Conservation (phyloP, 2,113 vertebrate genomes). For the Gallinago undulata region DNA sequence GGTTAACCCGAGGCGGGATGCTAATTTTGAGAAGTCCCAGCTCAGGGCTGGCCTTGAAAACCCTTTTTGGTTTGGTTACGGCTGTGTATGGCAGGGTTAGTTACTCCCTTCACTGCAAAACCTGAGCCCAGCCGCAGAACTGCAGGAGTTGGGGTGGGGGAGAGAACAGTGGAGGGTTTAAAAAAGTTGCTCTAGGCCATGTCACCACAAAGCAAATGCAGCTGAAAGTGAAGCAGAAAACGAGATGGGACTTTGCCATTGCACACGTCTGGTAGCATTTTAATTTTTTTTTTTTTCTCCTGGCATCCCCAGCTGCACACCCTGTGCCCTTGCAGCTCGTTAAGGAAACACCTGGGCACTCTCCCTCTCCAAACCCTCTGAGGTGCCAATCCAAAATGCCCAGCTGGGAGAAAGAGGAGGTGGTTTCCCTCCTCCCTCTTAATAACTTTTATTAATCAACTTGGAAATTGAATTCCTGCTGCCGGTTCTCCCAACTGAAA, state of each 20-base stretch:
- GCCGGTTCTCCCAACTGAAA: background rate
- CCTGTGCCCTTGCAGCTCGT: rapidly evolving
- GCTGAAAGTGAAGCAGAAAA: constrained; percentile 37
- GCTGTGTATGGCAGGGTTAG: rapidly evolving
- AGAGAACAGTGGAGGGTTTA: background rate
- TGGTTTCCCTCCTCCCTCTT: background rate
- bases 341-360: background rate
- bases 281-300: background rate
- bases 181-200: background rate
- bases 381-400: background rate
- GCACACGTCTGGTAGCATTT: background rate
- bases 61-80: rapidly evolving
- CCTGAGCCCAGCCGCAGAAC: background rate
- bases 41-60: background rate
- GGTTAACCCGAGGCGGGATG: background rate
- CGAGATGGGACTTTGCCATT: constrained; percentile 9
- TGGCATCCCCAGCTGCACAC: background rate
- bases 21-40: background rate
- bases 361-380: background rate
- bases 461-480: background rate
- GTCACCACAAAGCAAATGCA: background rate
- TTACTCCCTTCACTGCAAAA: background rate
- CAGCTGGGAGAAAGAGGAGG: background rate
- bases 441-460: background rate
- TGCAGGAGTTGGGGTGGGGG: background rate